Conservation (phyloP, 2,888 invertebrate species). For the Biston betularia region DNA sequence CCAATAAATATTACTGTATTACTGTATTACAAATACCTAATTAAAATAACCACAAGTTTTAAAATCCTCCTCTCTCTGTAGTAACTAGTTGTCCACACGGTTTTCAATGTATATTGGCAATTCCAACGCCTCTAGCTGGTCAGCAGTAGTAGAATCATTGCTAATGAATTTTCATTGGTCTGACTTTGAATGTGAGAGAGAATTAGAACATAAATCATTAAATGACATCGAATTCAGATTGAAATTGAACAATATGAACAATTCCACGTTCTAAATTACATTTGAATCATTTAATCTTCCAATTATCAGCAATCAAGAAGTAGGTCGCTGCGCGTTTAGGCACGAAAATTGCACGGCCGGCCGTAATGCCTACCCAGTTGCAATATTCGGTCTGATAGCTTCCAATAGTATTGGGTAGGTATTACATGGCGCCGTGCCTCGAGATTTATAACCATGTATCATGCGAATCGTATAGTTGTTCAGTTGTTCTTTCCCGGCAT, state of each 20-base stretch:
- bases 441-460: conserved; percentile 9
- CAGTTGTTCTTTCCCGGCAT: background rate
- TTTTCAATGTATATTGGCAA: too few relatives aligned
- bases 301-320: conserved; percentile 5
- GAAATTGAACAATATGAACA: background rate
- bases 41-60: too few relatives aligned
- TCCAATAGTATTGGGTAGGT: conserved; percentile 17
- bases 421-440: conserved; percentile 11
- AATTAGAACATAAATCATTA: too few relatives aligned
- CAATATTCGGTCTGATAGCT: conserved; percentile 11
- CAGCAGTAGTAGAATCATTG: too few relatives aligned
- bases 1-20: too few relatives aligned
- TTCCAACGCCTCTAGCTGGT: too few relatives aligned
- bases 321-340: conserved; percentile 1
- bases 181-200: too few relatives aligned
- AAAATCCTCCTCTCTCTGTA: too few relatives aligned
- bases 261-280: conserved; percentile 1
- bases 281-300: background rate
- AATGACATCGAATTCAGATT: background rate
- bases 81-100: too few relatives aligned
- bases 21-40: too few relatives aligned
- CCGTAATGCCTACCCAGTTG: conserved; percentile 8
- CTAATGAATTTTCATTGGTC: too few relatives aligned
- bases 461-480: background rate
- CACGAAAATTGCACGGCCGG: conserved; percentile 8